Evolutionary conservation across 2,888 invertebrate species (phyloP).

Genomic region (Bembecia ichneumoniformis): DNA sequence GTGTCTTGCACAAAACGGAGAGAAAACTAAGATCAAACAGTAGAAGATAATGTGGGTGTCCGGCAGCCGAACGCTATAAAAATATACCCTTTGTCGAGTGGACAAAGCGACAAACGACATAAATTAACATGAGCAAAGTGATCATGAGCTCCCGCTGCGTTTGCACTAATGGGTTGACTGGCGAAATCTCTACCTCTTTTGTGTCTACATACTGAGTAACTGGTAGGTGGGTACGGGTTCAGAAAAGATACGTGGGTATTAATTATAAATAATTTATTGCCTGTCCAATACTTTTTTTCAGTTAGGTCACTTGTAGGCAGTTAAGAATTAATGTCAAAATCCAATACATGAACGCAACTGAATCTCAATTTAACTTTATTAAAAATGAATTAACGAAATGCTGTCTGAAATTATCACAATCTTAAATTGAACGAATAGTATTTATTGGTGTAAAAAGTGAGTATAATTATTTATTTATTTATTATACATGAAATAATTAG

Average conservation of each 20-base stretch:
- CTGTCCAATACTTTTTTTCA: too few relatives aligned
- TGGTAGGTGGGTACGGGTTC: constrained; percentile 1
- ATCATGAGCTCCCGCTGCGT: constrained; percentile 62
- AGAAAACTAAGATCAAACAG: constrained; percentile 57
- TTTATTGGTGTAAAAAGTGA: too few relatives aligned
- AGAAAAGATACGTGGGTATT: background rate
- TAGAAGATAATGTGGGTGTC: constrained; percentile 70
- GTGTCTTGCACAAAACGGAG: constrained; percentile 65
- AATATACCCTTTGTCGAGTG: constrained; percentile 48
- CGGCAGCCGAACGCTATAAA: constrained; percentile 64
- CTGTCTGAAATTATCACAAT: too few relatives aligned
- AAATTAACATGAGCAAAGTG: constrained; percentile 70
- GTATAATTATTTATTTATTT: too few relatives aligned
- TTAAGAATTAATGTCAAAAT: too few relatives aligned
- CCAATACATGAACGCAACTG: too few relatives aligned
- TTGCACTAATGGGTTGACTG: constrained; percentile 64
- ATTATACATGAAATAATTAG: too few relatives aligned
- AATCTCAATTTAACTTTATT: too few relatives aligned
- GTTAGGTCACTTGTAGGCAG: too few relatives aligned
- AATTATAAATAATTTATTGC: too few relatives aligned
- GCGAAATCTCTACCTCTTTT: constrained; percentile 21
- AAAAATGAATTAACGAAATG: too few relatives aligned
- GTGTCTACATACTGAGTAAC: constrained; percentile 4
- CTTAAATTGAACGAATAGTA: too few relatives aligned
- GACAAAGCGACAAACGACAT: constrained; percentile 68